phyloP scores from a whole-genome alignment of 1,140 invertebrate genomes.

The Stegodyphus dumicola region DNA sequence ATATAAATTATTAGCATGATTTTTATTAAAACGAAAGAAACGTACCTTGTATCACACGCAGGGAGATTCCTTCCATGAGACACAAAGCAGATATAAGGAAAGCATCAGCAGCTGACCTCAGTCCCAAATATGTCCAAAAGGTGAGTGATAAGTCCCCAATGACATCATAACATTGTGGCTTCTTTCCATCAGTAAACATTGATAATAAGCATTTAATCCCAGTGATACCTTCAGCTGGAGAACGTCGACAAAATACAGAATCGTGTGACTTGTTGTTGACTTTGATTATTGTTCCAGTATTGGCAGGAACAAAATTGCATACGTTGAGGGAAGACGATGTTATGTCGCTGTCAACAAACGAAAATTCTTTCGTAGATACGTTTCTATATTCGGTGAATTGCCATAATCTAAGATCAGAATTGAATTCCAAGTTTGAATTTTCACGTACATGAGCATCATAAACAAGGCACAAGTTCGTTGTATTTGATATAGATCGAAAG shows the following conservation, averaged over 20 bases:
- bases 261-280: slow-evolving; percentile 50
- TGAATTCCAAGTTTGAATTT: slow-evolving; percentile 60
- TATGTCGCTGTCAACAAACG: neutral
- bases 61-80: slow-evolving; percentile 60
- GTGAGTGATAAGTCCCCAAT: slow-evolving; percentile 60
- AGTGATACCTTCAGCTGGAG: slow-evolving; percentile 6
- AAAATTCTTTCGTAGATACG: slow-evolving; percentile 31
- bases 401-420: slow-evolving; percentile 62
- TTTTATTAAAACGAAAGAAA: neutral
- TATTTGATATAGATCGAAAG: slow-evolving; percentile 39
- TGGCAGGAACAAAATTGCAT: slow-evolving; percentile 60
- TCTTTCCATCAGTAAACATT: slow-evolving; percentile 30
- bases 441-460: slow-evolving; percentile 57
- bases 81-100: slow-evolving; percentile 56
- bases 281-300: slow-evolving; percentile 54
- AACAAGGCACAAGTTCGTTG: slow-evolving; percentile 53
- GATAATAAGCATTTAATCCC: slow-evolving; percentile 60
- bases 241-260: slow-evolving; percentile 59
- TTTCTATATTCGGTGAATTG: slow-evolving; percentile 54
- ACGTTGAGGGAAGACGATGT: slow-evolving; percentile 10
- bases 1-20: too few species aligned
- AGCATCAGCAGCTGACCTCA: slow-evolving; percentile 61
- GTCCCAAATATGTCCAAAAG: slow-evolving; percentile 62
- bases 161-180: slow-evolving; percentile 59
- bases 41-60: slow-evolving; percentile 45